phyloP scores from a whole-genome alignment of 1,140 invertebrate species.

The Pseudomyrmex flavicornis region DNA sequence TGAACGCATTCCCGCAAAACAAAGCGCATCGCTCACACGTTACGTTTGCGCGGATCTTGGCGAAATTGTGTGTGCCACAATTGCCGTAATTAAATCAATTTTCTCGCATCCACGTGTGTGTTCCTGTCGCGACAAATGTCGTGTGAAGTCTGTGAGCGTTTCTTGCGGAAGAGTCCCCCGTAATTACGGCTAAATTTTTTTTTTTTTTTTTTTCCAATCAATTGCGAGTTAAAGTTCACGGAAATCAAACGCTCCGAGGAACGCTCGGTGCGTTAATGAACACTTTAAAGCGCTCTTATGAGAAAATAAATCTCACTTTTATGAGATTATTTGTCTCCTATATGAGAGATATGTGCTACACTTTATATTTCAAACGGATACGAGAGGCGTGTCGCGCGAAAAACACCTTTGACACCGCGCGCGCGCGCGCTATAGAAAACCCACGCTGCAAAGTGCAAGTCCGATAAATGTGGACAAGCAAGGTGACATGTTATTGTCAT shows the following conservation, averaged over 20 bases:
- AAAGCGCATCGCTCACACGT: slow-evolving; percentile 47
- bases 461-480: slow-evolving; percentile 10
- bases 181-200: no score
- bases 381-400: slow-evolving; percentile 8
- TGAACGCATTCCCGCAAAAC: slow-evolving; percentile 71
- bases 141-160: no score
- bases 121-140: no score
- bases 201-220: no score
- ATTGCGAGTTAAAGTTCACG: no score
- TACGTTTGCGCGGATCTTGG: slow-evolving; percentile 2
- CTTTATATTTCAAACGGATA: not conserved
- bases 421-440: not conserved
- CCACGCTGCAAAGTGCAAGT: slow-evolving; percentile 12
- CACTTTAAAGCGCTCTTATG: no score
- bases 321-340: not conserved
- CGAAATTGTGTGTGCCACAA: not conserved
- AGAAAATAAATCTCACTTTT: no score
- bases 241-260: no score
- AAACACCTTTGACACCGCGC: slow-evolving; percentile 32
- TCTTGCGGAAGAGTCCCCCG: no score
- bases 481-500: slow-evolving; percentile 46
- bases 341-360: not conserved
- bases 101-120: no score
- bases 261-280: no score
- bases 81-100: not conserved